Conservation (phyloP, 2,113 vertebrate species). For the Serilophus lunatus region DNA sequence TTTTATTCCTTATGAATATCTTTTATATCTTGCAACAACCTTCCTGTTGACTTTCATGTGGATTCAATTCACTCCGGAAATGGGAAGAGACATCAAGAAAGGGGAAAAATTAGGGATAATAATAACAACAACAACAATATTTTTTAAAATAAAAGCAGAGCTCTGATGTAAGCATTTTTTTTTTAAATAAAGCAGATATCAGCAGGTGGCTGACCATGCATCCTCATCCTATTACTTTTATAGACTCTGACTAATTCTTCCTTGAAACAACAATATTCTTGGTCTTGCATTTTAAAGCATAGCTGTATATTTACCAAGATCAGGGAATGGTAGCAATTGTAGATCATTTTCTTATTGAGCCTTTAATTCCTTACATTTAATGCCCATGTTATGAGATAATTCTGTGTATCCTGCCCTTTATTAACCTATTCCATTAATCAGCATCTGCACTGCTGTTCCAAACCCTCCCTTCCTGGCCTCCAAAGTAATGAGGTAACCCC, state of each 20-base stretch:
- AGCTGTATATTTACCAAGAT: neutral
- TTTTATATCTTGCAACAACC: neutral
- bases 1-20: neutral
- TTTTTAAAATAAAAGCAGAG: neutral
- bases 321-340: neutral
- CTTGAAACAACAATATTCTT: neutral
- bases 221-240: neutral
- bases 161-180: neutral
- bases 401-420: conserved; percentile 43
- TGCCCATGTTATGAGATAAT: neutral
- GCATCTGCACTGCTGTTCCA: neutral
- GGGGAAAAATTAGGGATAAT: neutral
- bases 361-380: conserved; percentile 25
- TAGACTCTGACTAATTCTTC: neutral
- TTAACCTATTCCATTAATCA: conserved; percentile 56
- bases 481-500: conserved; percentile 41
- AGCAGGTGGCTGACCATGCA: neutral
- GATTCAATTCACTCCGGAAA: neutral
- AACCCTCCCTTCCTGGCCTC: conserved; percentile 8
- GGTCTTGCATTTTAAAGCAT: neutral
- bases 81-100: neutral
- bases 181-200: neutral
- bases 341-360: conserved; percentile 16
- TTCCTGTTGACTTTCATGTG: neutral
- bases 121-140: too few relatives aligned